Evolutionary conservation across 2,888 invertebrate genomes (phyloP), one percentile per base, ranked within the genome.

Genomic region (Beris morrisii): DNA sequence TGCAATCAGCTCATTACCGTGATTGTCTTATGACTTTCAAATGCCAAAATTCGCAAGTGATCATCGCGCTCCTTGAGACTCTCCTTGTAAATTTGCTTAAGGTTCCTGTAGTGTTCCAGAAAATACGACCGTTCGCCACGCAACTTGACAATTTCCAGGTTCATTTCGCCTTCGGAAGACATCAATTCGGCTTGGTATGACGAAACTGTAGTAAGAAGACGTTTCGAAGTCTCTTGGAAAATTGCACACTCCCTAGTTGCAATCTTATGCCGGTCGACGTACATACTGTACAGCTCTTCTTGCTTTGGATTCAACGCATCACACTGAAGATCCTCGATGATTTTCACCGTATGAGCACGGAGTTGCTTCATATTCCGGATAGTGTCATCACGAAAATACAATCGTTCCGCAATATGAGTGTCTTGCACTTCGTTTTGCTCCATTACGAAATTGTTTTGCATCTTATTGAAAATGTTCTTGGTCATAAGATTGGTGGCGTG

Each of bases 81-180:
- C 0, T 67, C 9, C 3, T 73, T 70, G 61, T 77, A 74, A 4
- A 72, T 69, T 0, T 69, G 66, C 66, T 78, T 77, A 28, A 79
- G 74, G 28, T 71, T 70, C 58, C 74, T 73, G 64, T 75, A 75
- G 28, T 74, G 73, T 38, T 73, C 72, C n/a, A 73, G 46, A 61
- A 78, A 79, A 66, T 78, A 78, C 5, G 72, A 72, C 6, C 73
- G 71, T 68, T 79, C 79, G 50, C 75, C 57, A 3, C 74, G 73
- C 6, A 78, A 70, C 38, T 75, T 77, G 12, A 72, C 73, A 0
- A 75, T 65, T 1, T 73, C 72, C 4, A 72, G 70, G 46, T 73
- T 73, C 4, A 70, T 68, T 4, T 76, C 74, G 1, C 69, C n/a
- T 55, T 79, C 78, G 15, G 73, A 69, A 1, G 67, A 67, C 32